Evolutionary conservation across 2,797 vertebrate genomes (phyloP).

Genomic region (Sebastiscus albofasciatus): DNA sequence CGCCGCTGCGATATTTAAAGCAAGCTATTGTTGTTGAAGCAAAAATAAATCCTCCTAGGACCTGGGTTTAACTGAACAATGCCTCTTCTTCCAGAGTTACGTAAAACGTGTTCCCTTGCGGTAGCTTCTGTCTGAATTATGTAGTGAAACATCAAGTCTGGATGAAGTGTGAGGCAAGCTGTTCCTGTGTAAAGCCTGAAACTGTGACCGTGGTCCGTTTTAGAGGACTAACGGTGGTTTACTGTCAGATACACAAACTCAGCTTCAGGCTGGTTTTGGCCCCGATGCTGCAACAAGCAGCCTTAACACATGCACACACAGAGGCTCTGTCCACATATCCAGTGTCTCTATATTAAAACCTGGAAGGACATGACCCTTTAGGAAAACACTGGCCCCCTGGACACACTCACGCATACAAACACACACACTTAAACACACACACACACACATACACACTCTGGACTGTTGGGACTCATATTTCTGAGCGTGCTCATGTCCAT

Average conservation of each 20-base stretch:
- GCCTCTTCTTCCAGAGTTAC: slow-evolving; percentile 2
- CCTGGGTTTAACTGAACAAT: slow-evolving; percentile 28
- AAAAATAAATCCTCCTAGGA: slow-evolving; percentile 7
- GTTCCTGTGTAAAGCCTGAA: slow-evolving; percentile 6
- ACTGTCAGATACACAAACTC: slow-evolving; percentile 50
- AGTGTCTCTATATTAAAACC: slow-evolving; percentile 77
- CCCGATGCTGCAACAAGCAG: slow-evolving; percentile 31
- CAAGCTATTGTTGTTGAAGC: neutral
- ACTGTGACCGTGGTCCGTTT: slow-evolving; percentile 36
- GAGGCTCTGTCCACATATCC: slow-evolving; percentile 73
- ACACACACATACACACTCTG: slow-evolving; percentile 15
- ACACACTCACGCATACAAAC: slow-evolving; percentile 45
- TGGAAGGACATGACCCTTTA: slow-evolving; percentile 78
- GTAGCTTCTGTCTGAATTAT: slow-evolving; percentile 26
- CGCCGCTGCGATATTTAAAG: neutral
- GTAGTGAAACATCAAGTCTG: slow-evolving; percentile 14
- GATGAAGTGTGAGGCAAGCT: slow-evolving; percentile 21
- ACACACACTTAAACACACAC: slow-evolving; percentile 19
- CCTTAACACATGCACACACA: slow-evolving; percentile 31
- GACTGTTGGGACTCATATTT: slow-evolving; percentile 70
- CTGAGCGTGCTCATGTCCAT: slow-evolving; percentile 60
- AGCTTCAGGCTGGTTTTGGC: slow-evolving; percentile 54
- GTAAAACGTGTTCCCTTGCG: slow-evolving; percentile 6
- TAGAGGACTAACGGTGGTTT: slow-evolving; percentile 39
- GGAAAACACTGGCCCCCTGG: slow-evolving; percentile 69